A percentile compares a stretch with the other conserved stretches of the same genome.
These are phyloP conservation scores for Parnassius orleans DNA, from an alignment of 2,888 invertebrate genomes.

Conservation along the genomic window DNA sequence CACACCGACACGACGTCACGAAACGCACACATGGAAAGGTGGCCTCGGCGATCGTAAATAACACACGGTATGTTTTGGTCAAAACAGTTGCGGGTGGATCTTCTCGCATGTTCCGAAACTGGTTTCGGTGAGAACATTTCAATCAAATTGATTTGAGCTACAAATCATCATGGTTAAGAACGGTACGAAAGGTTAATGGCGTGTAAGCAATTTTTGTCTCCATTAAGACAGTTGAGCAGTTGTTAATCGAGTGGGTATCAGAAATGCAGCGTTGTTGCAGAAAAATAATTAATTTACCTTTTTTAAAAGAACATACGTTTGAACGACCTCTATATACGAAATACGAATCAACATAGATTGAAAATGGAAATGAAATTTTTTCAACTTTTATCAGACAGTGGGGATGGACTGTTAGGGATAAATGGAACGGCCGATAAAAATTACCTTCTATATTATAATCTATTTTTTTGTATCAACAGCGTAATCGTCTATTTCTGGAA, in stretches of 20 bases:
- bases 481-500: too few relatives aligned
- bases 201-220: background rate
- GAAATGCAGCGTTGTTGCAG: too few relatives aligned
- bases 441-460: too few relatives aligned
- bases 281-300: too few relatives aligned
- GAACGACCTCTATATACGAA: too few relatives aligned
- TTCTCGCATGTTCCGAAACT: constrained; percentile 36
- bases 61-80: constrained; percentile 47
- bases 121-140: constrained; percentile 31
- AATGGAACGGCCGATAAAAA: too few relatives aligned
- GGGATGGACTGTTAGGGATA: too few relatives aligned
- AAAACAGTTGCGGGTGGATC: constrained; percentile 42
- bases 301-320: too few relatives aligned
- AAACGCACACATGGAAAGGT: constrained; percentile 54
- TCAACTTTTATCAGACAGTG: too few relatives aligned
- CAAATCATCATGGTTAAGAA: constrained; percentile 12
- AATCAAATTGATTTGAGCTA: constrained; percentile 22
- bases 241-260: background rate
- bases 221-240: background rate
- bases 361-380: too few relatives aligned
- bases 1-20: constrained; percentile 69
- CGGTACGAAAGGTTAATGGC: background rate
- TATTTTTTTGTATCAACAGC: too few relatives aligned
- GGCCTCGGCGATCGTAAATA: constrained; percentile 70
- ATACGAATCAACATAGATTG: too few relatives aligned